These are phyloP conservation scores for Hydractinia echinata DNA, from an alignment of 30 jellyfish, hydroid and myxozoan genomes.

Conservation along the genomic window DNA sequence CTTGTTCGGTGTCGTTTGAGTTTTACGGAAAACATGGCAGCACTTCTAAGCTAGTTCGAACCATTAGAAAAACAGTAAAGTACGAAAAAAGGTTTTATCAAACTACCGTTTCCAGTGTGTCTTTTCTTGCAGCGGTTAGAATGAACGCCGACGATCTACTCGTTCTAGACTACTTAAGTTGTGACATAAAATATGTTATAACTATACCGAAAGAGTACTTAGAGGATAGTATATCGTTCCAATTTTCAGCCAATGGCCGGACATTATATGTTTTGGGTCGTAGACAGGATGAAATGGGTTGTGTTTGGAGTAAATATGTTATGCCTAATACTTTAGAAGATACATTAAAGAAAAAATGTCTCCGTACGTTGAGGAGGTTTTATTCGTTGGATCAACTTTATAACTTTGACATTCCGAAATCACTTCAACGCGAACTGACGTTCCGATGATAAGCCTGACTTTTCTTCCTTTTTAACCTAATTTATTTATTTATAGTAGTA, in stretches of 20 bases:
- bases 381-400: not conserved
- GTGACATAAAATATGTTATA: not conserved
- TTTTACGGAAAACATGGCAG: not conserved
- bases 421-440: slow-evolving; percentile 4
- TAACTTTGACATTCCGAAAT: not conserved
- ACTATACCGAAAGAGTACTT: not conserved
- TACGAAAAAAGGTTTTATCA: not conserved
- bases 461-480: too few species aligned
- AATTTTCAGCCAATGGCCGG: slow-evolving; percentile 13
- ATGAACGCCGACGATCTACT: not conserved
- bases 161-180: not conserved
- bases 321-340: not conserved
- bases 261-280: slow-evolving; percentile 1
- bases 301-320: not conserved
- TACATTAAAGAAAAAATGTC: not conserved
- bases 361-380: not conserved
- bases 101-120: not conserved
- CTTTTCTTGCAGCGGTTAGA: not conserved
- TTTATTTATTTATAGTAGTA: too few species aligned
- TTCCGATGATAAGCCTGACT: not conserved
- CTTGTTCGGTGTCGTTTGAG: not conserved
- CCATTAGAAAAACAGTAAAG: not conserved
- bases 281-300: not conserved
- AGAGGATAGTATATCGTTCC: not conserved
- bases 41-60: not conserved